Percentiles rank a stretch among this genome's conserved stretches.
These are phyloP conservation scores for Hydriomena furcata DNA, from an alignment of 2,888 invertebrate genomes.

Conservation along the genomic window DNA sequence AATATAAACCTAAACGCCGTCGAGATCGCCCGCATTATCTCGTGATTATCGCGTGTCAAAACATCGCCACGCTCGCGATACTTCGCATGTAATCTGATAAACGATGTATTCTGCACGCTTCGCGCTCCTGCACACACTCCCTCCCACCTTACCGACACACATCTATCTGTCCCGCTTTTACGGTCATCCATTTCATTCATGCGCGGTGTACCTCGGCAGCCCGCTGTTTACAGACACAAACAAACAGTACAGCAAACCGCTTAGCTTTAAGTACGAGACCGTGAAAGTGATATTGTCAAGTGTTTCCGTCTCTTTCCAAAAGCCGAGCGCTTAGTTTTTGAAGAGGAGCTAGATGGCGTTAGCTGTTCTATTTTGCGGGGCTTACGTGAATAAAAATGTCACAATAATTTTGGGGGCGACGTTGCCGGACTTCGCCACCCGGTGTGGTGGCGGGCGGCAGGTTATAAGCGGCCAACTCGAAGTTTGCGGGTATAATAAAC, in stretches of 20 bases:
- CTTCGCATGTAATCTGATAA: slow-evolving; percentile 85
- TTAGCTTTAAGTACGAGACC: slow-evolving; percentile 83
- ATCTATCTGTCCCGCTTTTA: slow-evolving; percentile 55
- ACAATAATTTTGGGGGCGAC: slow-evolving; percentile 79
- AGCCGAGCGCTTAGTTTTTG: slow-evolving; percentile 62
- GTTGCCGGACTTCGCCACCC: slow-evolving; percentile 82
- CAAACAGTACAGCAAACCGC: slow-evolving; percentile 84
- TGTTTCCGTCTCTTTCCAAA: slow-evolving; percentile 71
- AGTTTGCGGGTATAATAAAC: slow-evolving; percentile 46
- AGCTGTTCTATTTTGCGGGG: slow-evolving; percentile 59
- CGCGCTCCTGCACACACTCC: slow-evolving; percentile 62
- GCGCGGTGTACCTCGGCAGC: slow-evolving; percentile 79
- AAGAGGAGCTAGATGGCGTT: slow-evolving; percentile 72
- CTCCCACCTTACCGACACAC: slow-evolving; percentile 43
- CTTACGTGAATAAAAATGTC: slow-evolving; percentile 72
- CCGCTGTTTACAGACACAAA: slow-evolving; percentile 84
- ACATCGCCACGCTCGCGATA: slow-evolving; percentile 84
- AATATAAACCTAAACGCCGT: slow-evolving; percentile 81
- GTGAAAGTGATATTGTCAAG: slow-evolving; percentile 83
- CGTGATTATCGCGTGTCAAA: slow-evolving; percentile 85
- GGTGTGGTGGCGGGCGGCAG: slow-evolving; percentile 70
- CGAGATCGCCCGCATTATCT: slow-evolving; percentile 83
- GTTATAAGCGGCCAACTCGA: slow-evolving; percentile 63
- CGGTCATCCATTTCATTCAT: slow-evolving; percentile 83
- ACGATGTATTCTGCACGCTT: slow-evolving; percentile 83